Evolutionary conservation across 2,888 invertebrate species (phyloP), one percentile per base, ranked within the genome.

Genomic region (Heliconius charithonia): DNA sequence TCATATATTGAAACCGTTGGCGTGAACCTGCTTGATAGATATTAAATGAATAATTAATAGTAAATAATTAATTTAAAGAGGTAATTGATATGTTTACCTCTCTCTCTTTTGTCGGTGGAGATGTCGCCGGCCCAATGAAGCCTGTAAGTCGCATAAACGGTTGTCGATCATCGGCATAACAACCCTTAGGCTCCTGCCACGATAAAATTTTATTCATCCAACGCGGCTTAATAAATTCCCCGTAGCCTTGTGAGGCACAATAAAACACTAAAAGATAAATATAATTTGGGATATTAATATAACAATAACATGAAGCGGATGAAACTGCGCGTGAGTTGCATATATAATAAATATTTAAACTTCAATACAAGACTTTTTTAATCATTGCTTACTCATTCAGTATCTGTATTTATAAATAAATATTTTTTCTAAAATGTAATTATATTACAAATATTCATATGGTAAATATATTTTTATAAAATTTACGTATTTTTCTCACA

Each of bases 201-300:
- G 93, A 88, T 79, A 95, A 85, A 13, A 95, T 89, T 83, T 92
- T 93, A 83, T 95, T 94, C 92, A 94, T 92, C 95, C 95, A 95
- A 3, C 95, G 89, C 2, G 95, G 95, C 77, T 95, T 95, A 83
- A 95, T 93, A 71, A 95, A 95, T 81, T 95, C 95, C 6, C 95
- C 95, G 76, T 94, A 94, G 1, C 95, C 95, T 89, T 94, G 94
- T 25, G 89, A 85, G 3, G 93, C 87, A 83, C 95, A 95, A 81
- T 89, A 92, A 7, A 92, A 83, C 77, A 94, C 94, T 94, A 83
- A 78, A 91, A 90, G 6, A 13, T 6, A 12, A 9, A 65, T 16
- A 19, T 7, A 29, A 37, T 37, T 37, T 37, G 10, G 10, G 37
- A 37, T 10, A 37, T 10, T 10, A 1, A 37, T 37, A 37, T 37